These are phyloP conservation scores for Sterna hirundo DNA, from an alignment of 2,113 vertebrate genomes.

Conservation along the genomic window DNA sequence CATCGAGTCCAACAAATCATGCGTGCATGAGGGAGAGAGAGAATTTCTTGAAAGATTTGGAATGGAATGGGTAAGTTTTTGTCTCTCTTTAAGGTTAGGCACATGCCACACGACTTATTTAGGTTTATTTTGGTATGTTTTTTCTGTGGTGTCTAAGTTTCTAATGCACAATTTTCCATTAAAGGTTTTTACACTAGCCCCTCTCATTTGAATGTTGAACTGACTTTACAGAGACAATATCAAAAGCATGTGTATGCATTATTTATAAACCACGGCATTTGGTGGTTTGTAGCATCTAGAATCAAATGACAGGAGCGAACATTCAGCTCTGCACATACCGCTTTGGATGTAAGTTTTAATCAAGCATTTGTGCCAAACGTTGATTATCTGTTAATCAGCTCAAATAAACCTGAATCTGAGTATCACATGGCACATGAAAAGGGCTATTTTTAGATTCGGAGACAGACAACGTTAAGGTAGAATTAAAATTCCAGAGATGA, in stretches of 20 bases:
- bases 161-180: background rate
- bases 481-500: slow-evolving; percentile 53
- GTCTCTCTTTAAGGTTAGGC: background rate
- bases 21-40: background rate
- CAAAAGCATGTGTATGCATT: background rate
- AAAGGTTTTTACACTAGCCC: background rate
- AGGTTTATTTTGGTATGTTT: background rate
- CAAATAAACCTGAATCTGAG: slow-evolving; percentile 50
- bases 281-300: background rate
- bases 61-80: background rate
- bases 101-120: background rate
- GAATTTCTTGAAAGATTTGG: background rate
- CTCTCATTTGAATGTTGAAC: background rate
- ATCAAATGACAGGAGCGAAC: background rate
- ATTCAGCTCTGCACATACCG: background rate
- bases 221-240: background rate
- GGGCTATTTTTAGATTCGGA: slow-evolving; percentile 63
- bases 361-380: slow-evolving; percentile 35
- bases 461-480: background rate
- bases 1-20: background rate
- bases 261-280: background rate
- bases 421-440: slow-evolving; percentile 39
- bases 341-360: slow-evolving; percentile 63
- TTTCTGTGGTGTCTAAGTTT: background rate
- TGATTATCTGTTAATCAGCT: slow-evolving; percentile 58